Conservation (phyloP, 2,888 invertebrate genomes). For the Tinea trinotella region DNA sequence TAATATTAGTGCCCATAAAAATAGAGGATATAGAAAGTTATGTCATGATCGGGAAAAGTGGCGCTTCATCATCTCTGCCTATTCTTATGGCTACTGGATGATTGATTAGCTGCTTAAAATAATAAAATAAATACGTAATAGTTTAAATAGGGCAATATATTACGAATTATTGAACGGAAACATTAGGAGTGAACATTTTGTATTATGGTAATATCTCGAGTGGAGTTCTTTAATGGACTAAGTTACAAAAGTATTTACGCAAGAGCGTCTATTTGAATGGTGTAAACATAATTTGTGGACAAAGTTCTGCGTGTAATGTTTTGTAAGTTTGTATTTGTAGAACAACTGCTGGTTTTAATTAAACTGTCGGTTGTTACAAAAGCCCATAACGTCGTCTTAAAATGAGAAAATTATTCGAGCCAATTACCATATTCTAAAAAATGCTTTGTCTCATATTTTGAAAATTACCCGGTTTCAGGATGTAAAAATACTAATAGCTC, state of each 20-base stretch:
- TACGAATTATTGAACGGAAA: conserved; percentile 35
- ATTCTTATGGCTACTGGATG: no score
- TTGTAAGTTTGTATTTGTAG: conserved; percentile 43
- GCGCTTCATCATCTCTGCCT: no score
- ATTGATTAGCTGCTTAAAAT: no score
- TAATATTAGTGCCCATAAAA: no score
- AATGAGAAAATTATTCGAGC: conserved; percentile 25
- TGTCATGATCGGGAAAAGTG: no score
- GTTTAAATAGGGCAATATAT: conserved; percentile 13
- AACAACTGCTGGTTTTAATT: conserved; percentile 54
- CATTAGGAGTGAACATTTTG: conserved; percentile 41
- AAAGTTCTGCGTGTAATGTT: conserved; percentile 57
- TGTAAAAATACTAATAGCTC: background rate
- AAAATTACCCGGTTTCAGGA: background rate
- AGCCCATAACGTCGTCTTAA: conserved; percentile 24
- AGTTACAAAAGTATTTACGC: conserved; percentile 61
- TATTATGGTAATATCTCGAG: conserved; percentile 58
- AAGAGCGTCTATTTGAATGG: conserved; percentile 59
- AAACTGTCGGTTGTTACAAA: conserved; percentile 40
- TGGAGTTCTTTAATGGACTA: conserved; percentile 58
- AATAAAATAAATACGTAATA: no score
- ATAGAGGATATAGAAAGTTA: no score
- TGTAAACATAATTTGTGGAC: conserved; percentile 65
- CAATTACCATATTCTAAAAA: conserved; percentile 23
- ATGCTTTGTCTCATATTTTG: background rate